Conservation (phyloP, 2,888 invertebrate species). For the Hyles lineata region DNA sequence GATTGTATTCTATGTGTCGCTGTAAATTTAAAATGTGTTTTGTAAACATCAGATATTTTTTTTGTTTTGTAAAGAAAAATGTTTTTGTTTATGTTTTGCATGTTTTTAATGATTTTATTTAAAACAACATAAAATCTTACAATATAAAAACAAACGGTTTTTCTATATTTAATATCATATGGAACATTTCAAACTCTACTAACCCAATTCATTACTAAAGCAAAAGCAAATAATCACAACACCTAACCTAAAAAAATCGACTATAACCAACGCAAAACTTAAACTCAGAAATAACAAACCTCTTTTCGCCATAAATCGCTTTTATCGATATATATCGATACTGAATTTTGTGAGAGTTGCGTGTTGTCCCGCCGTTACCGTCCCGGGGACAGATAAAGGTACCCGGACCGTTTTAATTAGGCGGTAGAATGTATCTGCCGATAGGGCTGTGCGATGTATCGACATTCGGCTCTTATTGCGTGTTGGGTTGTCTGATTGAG, state of each 20-base stretch:
- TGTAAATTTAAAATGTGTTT: too few species aligned
- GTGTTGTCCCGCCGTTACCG: slow-evolving; percentile 76
- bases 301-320: slow-evolving; percentile 18
- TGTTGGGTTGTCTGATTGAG: slow-evolving; percentile 3
- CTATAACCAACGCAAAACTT: background rate
- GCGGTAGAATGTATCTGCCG: slow-evolving; percentile 69
- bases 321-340: slow-evolving; percentile 34
- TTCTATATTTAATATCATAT: too few species aligned
- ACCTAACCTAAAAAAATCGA: background rate
- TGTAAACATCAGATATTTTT: too few species aligned
- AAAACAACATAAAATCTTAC: too few species aligned
- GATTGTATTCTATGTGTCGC: too few species aligned
- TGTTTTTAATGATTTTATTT: too few species aligned
- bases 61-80: too few species aligned
- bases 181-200: too few species aligned
- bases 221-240: background rate
- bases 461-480: background rate
- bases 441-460: slow-evolving; percentile 52
- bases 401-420: slow-evolving; percentile 83
- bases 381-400: slow-evolving; percentile 78
- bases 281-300: background rate
- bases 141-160: too few species aligned
- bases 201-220: too few species aligned
- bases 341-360: slow-evolving; percentile 65
- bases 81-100: too few species aligned